A percentile compares a stretch with the other conserved stretches of the same genome.
Evolutionary conservation across 2,888 invertebrate species (phyloP).

Genomic region (Tenthredo scrophulariae): DNA sequence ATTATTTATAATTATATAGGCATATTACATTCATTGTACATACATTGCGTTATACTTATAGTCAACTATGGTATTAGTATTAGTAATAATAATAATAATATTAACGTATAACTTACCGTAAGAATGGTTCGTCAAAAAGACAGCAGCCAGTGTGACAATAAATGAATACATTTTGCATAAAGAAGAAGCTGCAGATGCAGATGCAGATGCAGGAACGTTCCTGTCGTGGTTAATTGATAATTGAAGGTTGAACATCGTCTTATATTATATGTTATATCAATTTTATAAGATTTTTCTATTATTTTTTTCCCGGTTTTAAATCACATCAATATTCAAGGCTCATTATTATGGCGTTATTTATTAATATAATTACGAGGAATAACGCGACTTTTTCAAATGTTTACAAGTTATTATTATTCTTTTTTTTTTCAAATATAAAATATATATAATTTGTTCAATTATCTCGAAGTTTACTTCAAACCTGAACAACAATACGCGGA

Average conservation of each 20-base stretch:
- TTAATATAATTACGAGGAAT: too few relatives aligned
- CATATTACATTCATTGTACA: not conserved
- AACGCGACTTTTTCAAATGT: too few relatives aligned
- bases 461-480: too few relatives aligned
- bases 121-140: constrained; percentile 7
- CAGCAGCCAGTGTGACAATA: not conserved
- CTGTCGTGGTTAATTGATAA: not conserved
- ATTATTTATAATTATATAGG: not conserved
- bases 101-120: not conserved
- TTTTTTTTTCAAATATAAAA: too few relatives aligned
- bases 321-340: constrained; percentile 8
- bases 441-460: too few relatives aligned
- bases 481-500: too few relatives aligned
- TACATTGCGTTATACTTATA: not conserved
- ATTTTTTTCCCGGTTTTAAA: not conserved
- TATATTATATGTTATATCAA: not conserved
- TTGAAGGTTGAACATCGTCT: constrained; percentile 2
- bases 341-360: not conserved
- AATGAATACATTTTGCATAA: constrained; percentile 7
- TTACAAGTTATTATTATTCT: too few relatives aligned
- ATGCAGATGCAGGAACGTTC: not conserved
- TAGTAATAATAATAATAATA: not conserved
- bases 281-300: not conserved
- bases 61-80: not conserved
- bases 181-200: not conserved